Base-by-base conservation (phyloP, 2,113 vertebrate genomes). In the Xerus inauris region DNA sequence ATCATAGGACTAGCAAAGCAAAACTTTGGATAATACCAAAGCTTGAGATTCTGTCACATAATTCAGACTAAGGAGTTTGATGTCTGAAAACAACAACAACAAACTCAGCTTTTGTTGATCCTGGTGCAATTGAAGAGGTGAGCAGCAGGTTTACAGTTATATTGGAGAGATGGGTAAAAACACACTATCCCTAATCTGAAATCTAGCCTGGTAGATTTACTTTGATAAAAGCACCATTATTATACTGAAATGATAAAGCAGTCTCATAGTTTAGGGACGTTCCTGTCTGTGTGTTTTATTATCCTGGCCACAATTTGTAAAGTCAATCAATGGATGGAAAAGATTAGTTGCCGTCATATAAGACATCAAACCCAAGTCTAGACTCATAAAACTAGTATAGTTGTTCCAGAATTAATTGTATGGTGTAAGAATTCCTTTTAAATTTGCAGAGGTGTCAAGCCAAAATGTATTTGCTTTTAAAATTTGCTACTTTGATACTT, bases 51-150 rank as follows among this genome's bases (percentile, higher is more conserved):
- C 59, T 42, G 26, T 19, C 12, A 84, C 67, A 24, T 47, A 80
- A 75, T 35, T 82, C 54, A 45, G 22, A 79, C 79, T 69, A 77
- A 94, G 20, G 47, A 77, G 73, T 84, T 86, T 20, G 20, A 14
- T 81, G 13, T 62, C 40, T 89, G 75, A 76, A 49, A 69, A n/a
- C 14, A 69, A 69, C 22, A 86, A 77, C 76, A 71, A 65, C 4
- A 51, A 30, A 32, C 12, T 77, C 28, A 87, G 8, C 9, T 93
- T 80, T 82, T 69, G 4, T 86, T 83, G 95, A 65, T 92, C n/a
- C 47, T 77, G 32, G 64, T 76, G 51, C 28, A 94, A 28, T 85
- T 93, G 24, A 86, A 73, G 94, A 89, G 35, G 35, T 93, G 73
- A 89, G 81, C 8, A 79, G n/a, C 24, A 71, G 85, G 57, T 89